Conservation (phyloP, 2,888 invertebrate species). For the Polyommatus icarus region DNA sequence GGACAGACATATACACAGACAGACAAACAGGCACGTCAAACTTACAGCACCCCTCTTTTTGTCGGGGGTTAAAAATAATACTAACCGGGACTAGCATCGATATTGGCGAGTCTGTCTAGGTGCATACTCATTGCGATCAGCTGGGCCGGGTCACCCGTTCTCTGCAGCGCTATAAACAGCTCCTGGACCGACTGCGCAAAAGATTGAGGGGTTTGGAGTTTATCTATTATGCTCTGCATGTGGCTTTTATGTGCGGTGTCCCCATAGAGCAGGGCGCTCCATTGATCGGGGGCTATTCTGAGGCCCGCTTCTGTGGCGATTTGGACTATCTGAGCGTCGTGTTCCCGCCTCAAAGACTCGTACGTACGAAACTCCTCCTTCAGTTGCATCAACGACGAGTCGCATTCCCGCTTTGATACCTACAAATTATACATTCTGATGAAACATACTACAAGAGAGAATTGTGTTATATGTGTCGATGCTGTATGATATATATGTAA, state of each 20-base stretch:
- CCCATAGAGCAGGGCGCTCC: slow-evolving; percentile 97
- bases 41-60: no score
- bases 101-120: slow-evolving; percentile 90
- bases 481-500: no score
- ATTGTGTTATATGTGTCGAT: no score
- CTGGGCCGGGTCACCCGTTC: slow-evolving; percentile 90
- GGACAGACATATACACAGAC: no score
- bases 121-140: slow-evolving; percentile 88
- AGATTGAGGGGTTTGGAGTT: slow-evolving; percentile 95
- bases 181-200: slow-evolving; percentile 96
- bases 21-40: no score
- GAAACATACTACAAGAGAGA: neutral
- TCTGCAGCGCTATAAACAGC: slow-evolving; percentile 92
- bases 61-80: neutral
- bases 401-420: slow-evolving; percentile 97
- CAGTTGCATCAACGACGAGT: slow-evolving; percentile 98
- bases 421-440: slow-evolving; percentile 49
- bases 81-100: slow-evolving; percentile 91
- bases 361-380: slow-evolving; percentile 98
- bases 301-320: slow-evolving; percentile 98
- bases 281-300: slow-evolving; percentile 98
- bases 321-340: slow-evolving; percentile 99
- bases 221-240: slow-evolving; percentile 94
- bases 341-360: slow-evolving; percentile 94
- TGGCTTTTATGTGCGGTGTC: slow-evolving; percentile 97